Percentiles rank a stretch among this genome's conserved stretches.
Conservation (phyloP, 2,888 invertebrate species). For the Gordius sp. region DNA sequence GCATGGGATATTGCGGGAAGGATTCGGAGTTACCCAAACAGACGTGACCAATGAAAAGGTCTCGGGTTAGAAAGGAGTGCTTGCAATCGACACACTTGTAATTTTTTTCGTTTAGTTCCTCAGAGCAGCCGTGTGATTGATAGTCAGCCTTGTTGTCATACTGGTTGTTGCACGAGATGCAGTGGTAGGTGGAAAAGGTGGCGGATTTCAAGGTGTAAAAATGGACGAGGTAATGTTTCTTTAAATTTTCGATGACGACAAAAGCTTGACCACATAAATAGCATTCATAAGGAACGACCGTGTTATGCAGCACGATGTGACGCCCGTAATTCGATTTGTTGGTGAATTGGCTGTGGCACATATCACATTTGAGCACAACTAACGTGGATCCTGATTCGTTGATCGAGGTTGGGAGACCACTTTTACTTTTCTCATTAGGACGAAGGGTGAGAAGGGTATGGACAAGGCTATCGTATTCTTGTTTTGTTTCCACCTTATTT, state of each 20-base stretch:
- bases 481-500: no score
- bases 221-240: slow-evolving; percentile 3
- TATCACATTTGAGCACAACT: no score
- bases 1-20: neutral
- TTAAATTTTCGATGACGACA: slow-evolving; percentile 4
- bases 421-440: no score
- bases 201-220: neutral
- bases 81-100: slow-evolving; percentile 6
- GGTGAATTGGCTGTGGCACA: neutral
- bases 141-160: neutral
- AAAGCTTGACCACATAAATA: slow-evolving; percentile 12
- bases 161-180: neutral
- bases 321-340: neutral
- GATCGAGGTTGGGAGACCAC: no score
- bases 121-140: neutral
- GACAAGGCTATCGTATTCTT: no score
- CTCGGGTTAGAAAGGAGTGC: neutral
- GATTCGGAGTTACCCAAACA: neutral
- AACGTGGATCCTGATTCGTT: no score
- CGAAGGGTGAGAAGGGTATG: no score
- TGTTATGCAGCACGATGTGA: slow-evolving; percentile 2
- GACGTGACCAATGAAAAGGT: neutral
- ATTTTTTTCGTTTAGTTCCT: neutral
- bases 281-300: neutral
- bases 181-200: neutral